A percentile compares a stretch with the other conserved stretches of the same genome.
These are phyloP conservation scores for Brachypteracias leptosomus DNA, from an alignment of 2,113 vertebrate species.

Conservation along the genomic window DNA sequence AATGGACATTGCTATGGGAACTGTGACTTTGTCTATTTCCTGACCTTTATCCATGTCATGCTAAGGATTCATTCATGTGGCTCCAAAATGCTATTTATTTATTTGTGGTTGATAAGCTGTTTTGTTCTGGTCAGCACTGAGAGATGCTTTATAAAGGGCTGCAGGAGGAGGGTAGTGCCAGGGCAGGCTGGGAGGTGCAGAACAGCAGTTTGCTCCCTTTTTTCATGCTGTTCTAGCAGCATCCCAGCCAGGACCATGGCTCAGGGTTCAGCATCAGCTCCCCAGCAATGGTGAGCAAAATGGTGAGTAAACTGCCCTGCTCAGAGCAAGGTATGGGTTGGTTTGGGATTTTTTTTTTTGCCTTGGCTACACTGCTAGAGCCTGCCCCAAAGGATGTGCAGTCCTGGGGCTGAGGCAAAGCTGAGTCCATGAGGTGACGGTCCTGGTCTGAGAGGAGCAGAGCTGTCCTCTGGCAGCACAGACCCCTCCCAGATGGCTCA, in stretches of 20 bases:
- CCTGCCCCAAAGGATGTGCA: neutral
- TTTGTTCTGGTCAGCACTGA: neutral
- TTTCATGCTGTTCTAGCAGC: neutral
- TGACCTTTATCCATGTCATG: neutral
- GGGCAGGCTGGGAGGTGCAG: neutral
- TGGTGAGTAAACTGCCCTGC: neutral
- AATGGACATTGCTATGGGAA: constrained; percentile 38
- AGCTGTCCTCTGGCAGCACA: neutral
- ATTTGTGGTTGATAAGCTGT: neutral
- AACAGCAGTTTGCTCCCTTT: neutral
- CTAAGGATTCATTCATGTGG: neutral
- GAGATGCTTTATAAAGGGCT: constrained; percentile 11
- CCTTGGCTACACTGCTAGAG: neutral
- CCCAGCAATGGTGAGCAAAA: neutral
- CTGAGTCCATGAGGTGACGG: neutral
- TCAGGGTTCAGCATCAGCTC: neutral
- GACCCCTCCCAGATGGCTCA: neutral
- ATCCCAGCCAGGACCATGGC: neutral
- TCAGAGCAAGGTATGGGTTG: neutral
- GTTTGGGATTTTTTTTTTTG: neutral
- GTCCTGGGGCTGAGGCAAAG: neutral
- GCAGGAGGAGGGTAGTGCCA: neutral
- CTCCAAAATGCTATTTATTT: neutral
- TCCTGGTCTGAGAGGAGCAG: neutral
- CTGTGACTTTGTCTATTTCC: neutral